A percentile compares a stretch with the other conserved stretches of the same genome.
Evolutionary conservation across 2,888 invertebrate genomes (phyloP).

Genomic region (Lasiommata megera): DNA sequence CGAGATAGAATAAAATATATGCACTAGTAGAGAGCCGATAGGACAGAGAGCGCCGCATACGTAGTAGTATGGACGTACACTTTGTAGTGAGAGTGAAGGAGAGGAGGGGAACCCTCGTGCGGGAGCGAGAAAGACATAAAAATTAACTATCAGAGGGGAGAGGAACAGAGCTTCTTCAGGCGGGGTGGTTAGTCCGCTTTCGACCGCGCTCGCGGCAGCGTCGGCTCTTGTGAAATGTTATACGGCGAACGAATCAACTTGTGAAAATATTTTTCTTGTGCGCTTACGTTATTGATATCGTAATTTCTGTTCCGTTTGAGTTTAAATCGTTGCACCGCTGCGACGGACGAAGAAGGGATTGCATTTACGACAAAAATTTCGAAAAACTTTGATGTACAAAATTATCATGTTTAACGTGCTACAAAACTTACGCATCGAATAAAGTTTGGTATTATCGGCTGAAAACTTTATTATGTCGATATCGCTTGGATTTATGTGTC

Average conservation of each 20-base stretch:
- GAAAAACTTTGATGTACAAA: slow-evolving; percentile 18
- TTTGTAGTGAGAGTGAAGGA: slow-evolving; percentile 64
- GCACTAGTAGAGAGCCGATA: slow-evolving; percentile 66
- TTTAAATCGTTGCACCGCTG: slow-evolving; percentile 31
- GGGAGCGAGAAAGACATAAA: slow-evolving; percentile 65
- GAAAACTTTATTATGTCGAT: slow-evolving; percentile 61
- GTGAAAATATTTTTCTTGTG: slow-evolving; percentile 67
- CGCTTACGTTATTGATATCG: slow-evolving; percentile 50
- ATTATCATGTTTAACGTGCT: slow-evolving; percentile 27
- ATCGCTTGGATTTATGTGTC: slow-evolving; percentile 56
- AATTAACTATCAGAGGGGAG: slow-evolving; percentile 80
- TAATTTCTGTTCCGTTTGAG: slow-evolving; percentile 55
- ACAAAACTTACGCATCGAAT: slow-evolving; percentile 29
- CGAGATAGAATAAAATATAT: slow-evolving; percentile 81
- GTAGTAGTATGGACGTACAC: slow-evolving; percentile 72
- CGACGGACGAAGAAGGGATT: background rate
- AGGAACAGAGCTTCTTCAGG: slow-evolving; percentile 76
- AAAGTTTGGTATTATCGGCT: slow-evolving; percentile 45
- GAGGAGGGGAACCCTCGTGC: slow-evolving; percentile 64
- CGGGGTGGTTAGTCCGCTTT: slow-evolving; percentile 81
- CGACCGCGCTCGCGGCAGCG: slow-evolving; percentile 70
- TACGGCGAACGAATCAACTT: slow-evolving; percentile 65
- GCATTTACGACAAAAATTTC: background rate
- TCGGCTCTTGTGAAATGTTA: slow-evolving; percentile 48
- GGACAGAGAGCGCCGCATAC: slow-evolving; percentile 74